Conservation (phyloP, 2,888 invertebrate species). For the Diarsia rubi region DNA sequence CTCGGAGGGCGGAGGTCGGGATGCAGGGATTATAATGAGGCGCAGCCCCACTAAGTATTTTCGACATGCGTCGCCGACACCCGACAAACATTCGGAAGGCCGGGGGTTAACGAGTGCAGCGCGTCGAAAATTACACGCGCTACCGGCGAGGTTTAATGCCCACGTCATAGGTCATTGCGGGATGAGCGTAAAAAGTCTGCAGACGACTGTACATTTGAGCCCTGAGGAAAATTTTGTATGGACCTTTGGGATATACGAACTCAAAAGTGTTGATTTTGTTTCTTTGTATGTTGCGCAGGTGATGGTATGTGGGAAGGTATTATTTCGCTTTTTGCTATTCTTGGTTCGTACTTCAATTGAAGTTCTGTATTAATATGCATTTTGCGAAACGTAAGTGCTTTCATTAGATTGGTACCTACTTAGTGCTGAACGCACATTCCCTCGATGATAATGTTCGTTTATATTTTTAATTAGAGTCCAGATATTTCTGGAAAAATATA, state of each 20-base stretch:
- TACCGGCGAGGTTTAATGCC: conserved; percentile 76
- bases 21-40: conserved; percentile 90
- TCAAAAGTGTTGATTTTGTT: conserved; percentile 27
- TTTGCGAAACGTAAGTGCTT: neutral
- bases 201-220: conserved; percentile 24
- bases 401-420: neutral
- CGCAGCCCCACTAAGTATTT: conserved; percentile 90
- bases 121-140: conserved; percentile 82
- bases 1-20: conserved; percentile 77
- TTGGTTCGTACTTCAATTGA: neutral
- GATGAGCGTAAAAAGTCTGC: conserved; percentile 51
- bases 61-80: conserved; percentile 90
- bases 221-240: conserved; percentile 18
- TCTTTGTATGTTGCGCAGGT: neutral
- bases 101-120: conserved; percentile 83
- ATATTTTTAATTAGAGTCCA: conserved; percentile 1
- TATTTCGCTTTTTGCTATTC: neutral
- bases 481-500: neutral
- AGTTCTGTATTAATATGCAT: neutral
- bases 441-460: neutral
- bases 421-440: no score
- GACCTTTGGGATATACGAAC: neutral
- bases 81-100: conserved; percentile 86
- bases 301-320: neutral
- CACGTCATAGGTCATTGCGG: conserved; percentile 70